phyloP scores from a whole-genome alignment of 2,888 invertebrate species.

The Lasioglossum figueresi region DNA sequence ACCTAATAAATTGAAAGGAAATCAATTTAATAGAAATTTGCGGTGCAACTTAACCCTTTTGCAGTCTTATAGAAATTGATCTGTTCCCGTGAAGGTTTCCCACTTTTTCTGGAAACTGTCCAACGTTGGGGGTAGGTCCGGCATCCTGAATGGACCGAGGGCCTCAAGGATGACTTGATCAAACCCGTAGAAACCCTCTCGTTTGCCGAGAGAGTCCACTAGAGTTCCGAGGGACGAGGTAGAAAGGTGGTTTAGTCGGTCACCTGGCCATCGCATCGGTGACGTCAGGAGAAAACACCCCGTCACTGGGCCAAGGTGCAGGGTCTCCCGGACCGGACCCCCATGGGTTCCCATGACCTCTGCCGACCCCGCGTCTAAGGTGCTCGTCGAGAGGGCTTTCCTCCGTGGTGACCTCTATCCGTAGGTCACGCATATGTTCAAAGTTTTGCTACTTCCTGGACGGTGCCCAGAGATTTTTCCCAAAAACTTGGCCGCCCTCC shows the following conservation, averaged over 20 bases:
- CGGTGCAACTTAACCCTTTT: not conserved
- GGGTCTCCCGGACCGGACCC: constrained; percentile 77
- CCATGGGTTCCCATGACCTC: constrained; percentile 83
- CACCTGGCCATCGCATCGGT: constrained; percentile 50
- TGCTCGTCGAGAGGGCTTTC: constrained; percentile 59
- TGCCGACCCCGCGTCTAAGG: constrained; percentile 76
- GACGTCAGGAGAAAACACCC: constrained; percentile 68
- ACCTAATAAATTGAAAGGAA: no score
- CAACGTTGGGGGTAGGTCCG: not conserved
- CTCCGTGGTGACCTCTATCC: constrained; percentile 64
- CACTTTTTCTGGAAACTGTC: not conserved
- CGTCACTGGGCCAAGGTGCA: constrained; percentile 50
- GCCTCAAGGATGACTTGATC: not conserved
- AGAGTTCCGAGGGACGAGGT: not conserved
- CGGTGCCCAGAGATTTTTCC: constrained; percentile 69
- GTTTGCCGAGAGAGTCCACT: not conserved
- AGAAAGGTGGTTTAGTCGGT: constrained; percentile 50
- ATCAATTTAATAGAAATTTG: not conserved
- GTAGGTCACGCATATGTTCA: constrained; percentile 78
- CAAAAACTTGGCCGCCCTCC: constrained; percentile 66
- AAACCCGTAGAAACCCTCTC: not conserved
- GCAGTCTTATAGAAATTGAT: not conserved
- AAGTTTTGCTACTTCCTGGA: constrained; percentile 62
- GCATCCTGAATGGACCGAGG: not conserved
- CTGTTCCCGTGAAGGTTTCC: not conserved